These are phyloP conservation scores for Chrosomus eos DNA, from an alignment of 2,797 vertebrate genomes.

Conservation along the genomic window DNA sequence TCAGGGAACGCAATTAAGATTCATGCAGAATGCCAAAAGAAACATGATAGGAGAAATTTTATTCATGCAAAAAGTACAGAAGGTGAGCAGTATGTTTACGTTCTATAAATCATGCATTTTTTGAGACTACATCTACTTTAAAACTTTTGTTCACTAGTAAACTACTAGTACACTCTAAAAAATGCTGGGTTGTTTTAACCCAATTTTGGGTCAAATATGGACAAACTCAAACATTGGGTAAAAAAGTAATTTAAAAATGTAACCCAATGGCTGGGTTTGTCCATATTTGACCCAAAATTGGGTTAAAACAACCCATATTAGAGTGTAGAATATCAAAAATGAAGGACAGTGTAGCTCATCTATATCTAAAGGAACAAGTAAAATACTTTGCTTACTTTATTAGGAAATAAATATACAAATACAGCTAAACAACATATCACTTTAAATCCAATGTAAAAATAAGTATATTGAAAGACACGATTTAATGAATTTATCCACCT, in stretches of 20 bases:
- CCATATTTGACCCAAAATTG: no score
- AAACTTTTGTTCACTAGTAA: slow-evolving; percentile 16
- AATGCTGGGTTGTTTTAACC: no score
- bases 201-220: no score
- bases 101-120: slow-evolving; percentile 54
- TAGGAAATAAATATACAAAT: slow-evolving; percentile 67
- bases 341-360: slow-evolving; percentile 25
- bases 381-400: slow-evolving; percentile 54
- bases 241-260: no score
- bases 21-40: slow-evolving; percentile 55
- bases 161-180: no score
- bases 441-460: slow-evolving; percentile 56
- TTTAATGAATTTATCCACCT: slow-evolving; percentile 43
- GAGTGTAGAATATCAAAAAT: slow-evolving; percentile 17
- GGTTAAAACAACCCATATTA: no score
- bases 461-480: slow-evolving; percentile 30
- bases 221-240: no score
- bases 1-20: background rate
- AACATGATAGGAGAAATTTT: slow-evolving; percentile 68
- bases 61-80: slow-evolving; percentile 78
- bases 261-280: no score
- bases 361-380: slow-evolving; percentile 25
- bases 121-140: slow-evolving; percentile 21
- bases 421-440: slow-evolving; percentile 61
- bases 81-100: slow-evolving; percentile 56